Conservation (phyloP, 92 coral and sea anemone species). For the Palythoa heliodiscus region DNA sequence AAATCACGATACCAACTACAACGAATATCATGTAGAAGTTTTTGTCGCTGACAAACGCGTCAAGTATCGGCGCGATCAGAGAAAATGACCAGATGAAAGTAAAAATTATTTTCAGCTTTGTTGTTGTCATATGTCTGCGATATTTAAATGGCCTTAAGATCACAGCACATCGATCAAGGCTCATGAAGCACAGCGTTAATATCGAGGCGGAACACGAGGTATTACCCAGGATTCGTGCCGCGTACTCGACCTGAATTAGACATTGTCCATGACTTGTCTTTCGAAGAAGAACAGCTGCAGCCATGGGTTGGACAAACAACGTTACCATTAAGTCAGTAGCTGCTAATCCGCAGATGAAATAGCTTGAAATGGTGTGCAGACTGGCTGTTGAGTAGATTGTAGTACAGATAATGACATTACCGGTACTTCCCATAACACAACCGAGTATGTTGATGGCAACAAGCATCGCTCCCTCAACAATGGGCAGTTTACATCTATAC, state of each 20-base stretch:
- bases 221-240: constrained; percentile 63
- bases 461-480: constrained; percentile 10
- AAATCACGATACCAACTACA: constrained; percentile 37
- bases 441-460: constrained; percentile 50
- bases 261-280: constrained; percentile 60
- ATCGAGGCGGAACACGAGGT: constrained; percentile 69
- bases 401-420: constrained; percentile 59
- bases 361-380: constrained; percentile 65
- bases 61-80: constrained; percentile 53
- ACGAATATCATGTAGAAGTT: constrained; percentile 44
- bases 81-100: constrained; percentile 46
- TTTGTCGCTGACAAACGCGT: constrained; percentile 69
- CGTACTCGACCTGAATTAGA: constrained; percentile 67
- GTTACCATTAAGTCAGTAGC: constrained; percentile 64
- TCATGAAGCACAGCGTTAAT: constrained; percentile 65
- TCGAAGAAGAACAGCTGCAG: constrained; percentile 49
- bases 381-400: constrained; percentile 61
- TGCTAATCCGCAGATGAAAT: constrained; percentile 64
- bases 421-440: constrained; percentile 58
- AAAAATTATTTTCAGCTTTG: constrained; percentile 47
- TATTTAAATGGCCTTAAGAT: constrained; percentile 65
- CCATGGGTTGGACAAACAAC: constrained; percentile 53
- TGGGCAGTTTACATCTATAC: constrained; percentile 31
- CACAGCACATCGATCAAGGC: constrained; percentile 69
- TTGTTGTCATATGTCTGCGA: constrained; percentile 43